phyloP scores from a whole-genome alignment of 2,113 vertebrate genomes.

The Synodontis membranacea region DNA sequence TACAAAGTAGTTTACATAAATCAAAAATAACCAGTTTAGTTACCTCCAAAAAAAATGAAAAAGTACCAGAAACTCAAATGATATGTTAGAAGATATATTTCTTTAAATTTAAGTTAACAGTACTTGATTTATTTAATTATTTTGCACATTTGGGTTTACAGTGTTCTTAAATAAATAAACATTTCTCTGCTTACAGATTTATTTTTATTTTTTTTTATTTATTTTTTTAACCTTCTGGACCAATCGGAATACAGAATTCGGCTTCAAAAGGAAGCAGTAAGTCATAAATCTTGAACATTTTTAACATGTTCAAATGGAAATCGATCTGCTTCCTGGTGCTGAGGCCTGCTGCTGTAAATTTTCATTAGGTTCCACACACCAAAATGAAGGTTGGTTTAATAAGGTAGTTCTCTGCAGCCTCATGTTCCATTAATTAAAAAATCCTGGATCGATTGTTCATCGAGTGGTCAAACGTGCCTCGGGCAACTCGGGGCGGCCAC shows the following conservation, averaged over 20 bases:
- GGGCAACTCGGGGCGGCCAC: too few relatives aligned
- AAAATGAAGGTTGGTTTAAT: not conserved
- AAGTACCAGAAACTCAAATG: too few relatives aligned
- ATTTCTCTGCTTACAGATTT: not conserved
- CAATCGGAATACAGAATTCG: not conserved
- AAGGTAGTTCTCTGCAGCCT: not conserved
- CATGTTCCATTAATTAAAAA: constrained; percentile 6
- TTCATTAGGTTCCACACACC: constrained; percentile 4
- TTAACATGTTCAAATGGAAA: constrained; percentile 19
- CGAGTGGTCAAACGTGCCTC: not conserved
- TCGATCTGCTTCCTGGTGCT: not conserved
- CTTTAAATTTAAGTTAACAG: too few relatives aligned
- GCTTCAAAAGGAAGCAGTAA: not conserved
- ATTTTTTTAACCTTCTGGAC: not conserved
- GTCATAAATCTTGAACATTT: not conserved
- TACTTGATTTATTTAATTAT: too few relatives aligned
- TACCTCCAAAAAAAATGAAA: too few relatives aligned
- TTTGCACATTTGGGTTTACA: too few relatives aligned
- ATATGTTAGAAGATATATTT: too few relatives aligned
- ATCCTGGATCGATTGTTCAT: not conserved
- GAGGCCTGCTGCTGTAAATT: constrained; percentile 10
- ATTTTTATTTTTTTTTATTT: too few relatives aligned
- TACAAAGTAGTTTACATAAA: too few relatives aligned
- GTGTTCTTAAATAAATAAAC: not conserved
- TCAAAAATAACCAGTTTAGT: too few relatives aligned